A percentile compares a stretch with the other conserved stretches of the same genome.
phyloP scores from a whole-genome alignment of 2,797 vertebrate species.

The Cossypha caffra region DNA sequence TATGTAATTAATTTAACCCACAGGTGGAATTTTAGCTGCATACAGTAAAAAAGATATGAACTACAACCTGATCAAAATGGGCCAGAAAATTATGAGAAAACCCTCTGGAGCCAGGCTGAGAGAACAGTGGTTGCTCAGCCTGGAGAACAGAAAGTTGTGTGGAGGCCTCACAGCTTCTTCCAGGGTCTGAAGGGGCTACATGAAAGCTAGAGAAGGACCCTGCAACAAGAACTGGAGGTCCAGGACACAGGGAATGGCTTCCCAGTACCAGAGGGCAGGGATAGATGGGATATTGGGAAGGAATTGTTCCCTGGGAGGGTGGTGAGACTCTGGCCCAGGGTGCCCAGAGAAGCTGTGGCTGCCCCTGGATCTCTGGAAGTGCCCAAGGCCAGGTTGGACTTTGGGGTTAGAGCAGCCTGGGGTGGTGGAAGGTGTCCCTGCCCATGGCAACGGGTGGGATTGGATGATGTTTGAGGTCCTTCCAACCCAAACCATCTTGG shows the following conservation, averaged over 20 bases:
- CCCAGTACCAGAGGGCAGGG: accelerated
- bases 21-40: background rate
- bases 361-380: background rate
- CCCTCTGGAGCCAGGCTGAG: background rate
- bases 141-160: background rate
- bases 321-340: background rate
- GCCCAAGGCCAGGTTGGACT: background rate
- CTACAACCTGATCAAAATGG: background rate
- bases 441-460: accelerated
- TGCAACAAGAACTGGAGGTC: accelerated
- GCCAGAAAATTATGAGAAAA: background rate
- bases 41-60: background rate
- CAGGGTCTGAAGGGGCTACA: background rate
- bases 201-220: accelerated
- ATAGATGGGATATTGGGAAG: accelerated
- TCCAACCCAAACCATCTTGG: background rate
- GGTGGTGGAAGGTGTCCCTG: background rate
- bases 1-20: background rate
- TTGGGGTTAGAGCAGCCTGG: background rate
- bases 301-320: background rate
- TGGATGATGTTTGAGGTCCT: accelerated
- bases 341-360: background rate
- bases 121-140: background rate
- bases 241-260: accelerated
- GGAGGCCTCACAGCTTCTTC: background rate